Evolutionary conservation across 2,113 vertebrate species (phyloP).

Genomic region (Pristiophorus japonicus): DNA sequence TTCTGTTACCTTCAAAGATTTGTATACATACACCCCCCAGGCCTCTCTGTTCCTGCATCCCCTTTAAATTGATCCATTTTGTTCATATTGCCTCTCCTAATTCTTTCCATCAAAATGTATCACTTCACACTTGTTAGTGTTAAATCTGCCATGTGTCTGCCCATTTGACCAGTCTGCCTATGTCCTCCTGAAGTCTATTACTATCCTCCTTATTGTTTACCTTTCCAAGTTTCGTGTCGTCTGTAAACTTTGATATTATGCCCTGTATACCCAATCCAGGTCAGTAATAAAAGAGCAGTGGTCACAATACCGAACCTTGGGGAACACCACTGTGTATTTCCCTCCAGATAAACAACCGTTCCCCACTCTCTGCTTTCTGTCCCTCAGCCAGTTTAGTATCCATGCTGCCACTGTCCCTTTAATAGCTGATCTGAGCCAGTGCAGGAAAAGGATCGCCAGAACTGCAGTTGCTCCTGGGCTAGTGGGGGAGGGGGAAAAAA

Average conservation of each 20-base stretch:
- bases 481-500: not conserved
- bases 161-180: not conserved
- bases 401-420: not conserved
- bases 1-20: no score
- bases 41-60: no score
- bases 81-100: no score
- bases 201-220: not conserved
- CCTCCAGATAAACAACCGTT: not conserved
- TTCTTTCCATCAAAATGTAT: no score
- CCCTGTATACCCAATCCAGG: not conserved
- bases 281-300: not conserved
- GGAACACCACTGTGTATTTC: no score
- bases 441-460: not conserved
- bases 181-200: no score
- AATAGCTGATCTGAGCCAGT: not conserved
- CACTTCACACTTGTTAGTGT: no score
- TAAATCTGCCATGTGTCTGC: no score
- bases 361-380: not conserved
- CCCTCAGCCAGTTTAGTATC: no score
- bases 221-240: not conserved
- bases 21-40: no score
- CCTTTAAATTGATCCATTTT: no score
- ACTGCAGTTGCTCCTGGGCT: not conserved
- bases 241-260: not conserved
- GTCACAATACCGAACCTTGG: not conserved